A percentile compares a stretch with the other conserved stretches of the same genome.
Conservation (phyloP, 2,797 vertebrate species). For the Channallabes apus region DNA sequence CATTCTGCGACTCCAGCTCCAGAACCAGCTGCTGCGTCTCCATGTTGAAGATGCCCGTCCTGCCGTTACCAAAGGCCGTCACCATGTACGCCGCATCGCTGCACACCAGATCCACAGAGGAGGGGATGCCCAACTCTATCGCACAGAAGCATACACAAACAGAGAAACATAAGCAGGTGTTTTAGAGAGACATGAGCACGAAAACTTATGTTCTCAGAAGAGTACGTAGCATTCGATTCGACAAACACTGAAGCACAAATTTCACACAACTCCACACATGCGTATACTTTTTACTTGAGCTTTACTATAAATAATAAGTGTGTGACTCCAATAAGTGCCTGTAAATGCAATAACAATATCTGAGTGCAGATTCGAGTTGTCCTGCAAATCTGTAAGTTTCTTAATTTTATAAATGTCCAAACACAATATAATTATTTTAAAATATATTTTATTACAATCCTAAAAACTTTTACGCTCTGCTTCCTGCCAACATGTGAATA, state of each 20-base stretch:
- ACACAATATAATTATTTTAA: too few relatives aligned
- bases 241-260: not conserved
- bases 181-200: not conserved
- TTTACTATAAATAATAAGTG: not conserved
- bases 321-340: not conserved
- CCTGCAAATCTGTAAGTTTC: too few relatives aligned
- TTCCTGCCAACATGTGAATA: too few relatives aligned
- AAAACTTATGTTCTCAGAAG: not conserved
- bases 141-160: not conserved
- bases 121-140: conserved; percentile 89
- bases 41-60: conserved; percentile 96
- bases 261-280: not conserved
- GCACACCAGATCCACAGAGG: conserved; percentile 94
- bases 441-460: too few relatives aligned
- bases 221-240: not conserved
- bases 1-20: conserved; percentile 81
- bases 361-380: too few relatives aligned
- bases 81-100: conserved; percentile 96
- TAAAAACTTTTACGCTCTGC: too few relatives aligned
- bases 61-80: conserved; percentile 89
- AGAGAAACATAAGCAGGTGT: not conserved
- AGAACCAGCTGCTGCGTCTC: conserved; percentile 91
- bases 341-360: not conserved
- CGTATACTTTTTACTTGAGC: not conserved
- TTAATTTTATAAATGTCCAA: too few relatives aligned